A percentile compares a stretch with the other conserved stretches of the same genome.
Conservation (phyloP, 1,140 invertebrate species). For the Pachyrhynchus sulphureomaculatus region DNA sequence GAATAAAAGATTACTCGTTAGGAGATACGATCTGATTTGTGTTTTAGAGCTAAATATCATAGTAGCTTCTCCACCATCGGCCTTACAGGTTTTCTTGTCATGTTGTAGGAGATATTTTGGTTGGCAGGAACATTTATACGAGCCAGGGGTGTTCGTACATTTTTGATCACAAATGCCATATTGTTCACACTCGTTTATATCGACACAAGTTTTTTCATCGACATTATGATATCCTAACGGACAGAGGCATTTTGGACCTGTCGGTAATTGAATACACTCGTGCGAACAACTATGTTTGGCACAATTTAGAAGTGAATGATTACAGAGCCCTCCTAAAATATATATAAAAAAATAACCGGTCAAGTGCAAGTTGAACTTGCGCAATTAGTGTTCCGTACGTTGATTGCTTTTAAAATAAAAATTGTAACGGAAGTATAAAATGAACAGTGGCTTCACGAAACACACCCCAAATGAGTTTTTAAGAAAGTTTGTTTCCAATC, state of each 20-base stretch:
- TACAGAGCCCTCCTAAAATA: constrained; percentile 52
- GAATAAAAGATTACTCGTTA: constrained; percentile 54
- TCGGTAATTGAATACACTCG: constrained; percentile 50
- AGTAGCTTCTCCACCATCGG: constrained; percentile 60
- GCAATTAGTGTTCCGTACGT: not conserved
- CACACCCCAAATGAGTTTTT: no score
- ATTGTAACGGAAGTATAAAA: no score
- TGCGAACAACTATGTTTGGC: constrained; percentile 51
- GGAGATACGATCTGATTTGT: constrained; percentile 52
- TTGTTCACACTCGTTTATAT: constrained; percentile 80
- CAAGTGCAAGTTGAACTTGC: no score
- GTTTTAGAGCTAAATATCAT: constrained; percentile 63
- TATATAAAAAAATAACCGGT: not conserved
- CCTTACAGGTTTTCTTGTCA: constrained; percentile 73
- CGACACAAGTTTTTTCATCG: constrained; percentile 47
- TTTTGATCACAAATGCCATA: constrained; percentile 80
- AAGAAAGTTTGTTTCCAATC: no score
- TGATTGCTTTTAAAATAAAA: no score
- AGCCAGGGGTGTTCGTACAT: constrained; percentile 77
- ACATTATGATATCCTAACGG: constrained; percentile 50
- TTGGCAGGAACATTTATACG: constrained; percentile 79
- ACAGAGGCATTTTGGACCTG: constrained; percentile 55
- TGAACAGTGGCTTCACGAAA: no score
- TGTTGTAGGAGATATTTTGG: constrained; percentile 66
- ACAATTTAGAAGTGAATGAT: constrained; percentile 51